Conservation (phyloP, 2,797 vertebrate species). For the Enteromius argenteus region DNA sequence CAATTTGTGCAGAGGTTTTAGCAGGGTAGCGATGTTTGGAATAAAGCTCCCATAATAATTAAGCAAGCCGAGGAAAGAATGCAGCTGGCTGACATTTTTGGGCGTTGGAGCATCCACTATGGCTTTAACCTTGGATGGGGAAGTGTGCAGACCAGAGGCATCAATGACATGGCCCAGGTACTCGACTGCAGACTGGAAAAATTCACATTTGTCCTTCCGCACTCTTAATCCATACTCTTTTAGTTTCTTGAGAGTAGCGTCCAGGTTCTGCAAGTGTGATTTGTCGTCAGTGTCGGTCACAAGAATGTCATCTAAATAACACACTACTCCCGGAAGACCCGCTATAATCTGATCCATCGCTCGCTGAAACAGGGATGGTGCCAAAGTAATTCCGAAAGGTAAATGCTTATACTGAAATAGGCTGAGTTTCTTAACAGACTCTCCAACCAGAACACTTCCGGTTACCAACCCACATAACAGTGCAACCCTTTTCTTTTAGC, state of each 20-base stretch:
- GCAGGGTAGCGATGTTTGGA: not conserved
- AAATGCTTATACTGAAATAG: not conserved
- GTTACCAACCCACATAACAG: too few relatives aligned
- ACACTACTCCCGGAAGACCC: not conserved
- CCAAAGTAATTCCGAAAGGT: not conserved
- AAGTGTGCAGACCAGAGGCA: constrained; percentile 6
- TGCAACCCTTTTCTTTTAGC: not conserved
- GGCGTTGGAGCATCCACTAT: not conserved
- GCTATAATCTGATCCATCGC: not conserved
- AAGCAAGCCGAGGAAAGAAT: not conserved
- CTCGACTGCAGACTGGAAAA: not conserved
- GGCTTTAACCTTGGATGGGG: not conserved
- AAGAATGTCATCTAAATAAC: not conserved
- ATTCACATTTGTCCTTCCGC: not conserved
- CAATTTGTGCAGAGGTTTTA: too few relatives aligned
- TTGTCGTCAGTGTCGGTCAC: not conserved
- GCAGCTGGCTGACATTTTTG: not conserved
- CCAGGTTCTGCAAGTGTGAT: not conserved
- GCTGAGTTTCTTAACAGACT: too few relatives aligned
- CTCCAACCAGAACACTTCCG: too few relatives aligned
- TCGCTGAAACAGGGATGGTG: not conserved
- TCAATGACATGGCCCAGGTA: not conserved
- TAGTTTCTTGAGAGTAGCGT: not conserved
- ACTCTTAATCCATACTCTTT: constrained; percentile 2
- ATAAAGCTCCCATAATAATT: not conserved